Evolutionary conservation across 1,140 invertebrate species (phyloP).

Genomic region (Dolichoris vasculosae): DNA sequence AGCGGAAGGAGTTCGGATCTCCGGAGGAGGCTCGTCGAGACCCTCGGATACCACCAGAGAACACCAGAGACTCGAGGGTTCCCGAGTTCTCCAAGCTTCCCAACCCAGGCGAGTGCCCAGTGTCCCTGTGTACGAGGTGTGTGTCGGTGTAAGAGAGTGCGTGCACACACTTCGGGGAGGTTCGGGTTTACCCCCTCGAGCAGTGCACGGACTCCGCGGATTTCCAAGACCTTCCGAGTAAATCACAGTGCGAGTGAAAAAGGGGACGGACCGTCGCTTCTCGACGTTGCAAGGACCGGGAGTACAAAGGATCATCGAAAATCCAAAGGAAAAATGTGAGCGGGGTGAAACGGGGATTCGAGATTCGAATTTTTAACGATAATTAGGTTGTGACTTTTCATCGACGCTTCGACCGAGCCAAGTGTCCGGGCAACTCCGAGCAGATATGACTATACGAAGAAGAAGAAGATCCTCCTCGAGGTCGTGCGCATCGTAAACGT

Average conservation of each 20-base stretch:
- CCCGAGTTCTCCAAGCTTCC: too few species aligned
- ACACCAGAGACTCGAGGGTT: too few species aligned
- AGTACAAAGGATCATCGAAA: neutral
- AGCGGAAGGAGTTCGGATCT: too few species aligned
- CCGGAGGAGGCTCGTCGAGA: too few species aligned
- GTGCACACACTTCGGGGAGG: neutral
- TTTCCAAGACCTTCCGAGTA: neutral
- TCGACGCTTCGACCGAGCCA: neutral
- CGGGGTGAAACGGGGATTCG: neutral
- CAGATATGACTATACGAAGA: slow-evolving; percentile 3
- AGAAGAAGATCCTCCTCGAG: neutral
- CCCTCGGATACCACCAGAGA: too few species aligned
- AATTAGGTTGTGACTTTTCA: too few species aligned
- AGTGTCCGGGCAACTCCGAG: neutral
- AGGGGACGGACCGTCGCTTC: neutral
- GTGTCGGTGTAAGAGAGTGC: neutral
- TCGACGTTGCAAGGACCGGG: neutral
- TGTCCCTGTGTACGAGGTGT: neutral
- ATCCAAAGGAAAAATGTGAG: neutral
- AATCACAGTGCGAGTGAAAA: neutral
- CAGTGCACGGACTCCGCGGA: too few species aligned
- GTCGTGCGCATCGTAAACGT: neutral
- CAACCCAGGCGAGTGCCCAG: neutral
- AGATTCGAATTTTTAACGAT: neutral
- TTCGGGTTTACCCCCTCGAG: too few species aligned